These are phyloP conservation scores for Oryctes rhinoceros DNA, from an alignment of 1,140 invertebrate species.

Conservation along the genomic window DNA sequence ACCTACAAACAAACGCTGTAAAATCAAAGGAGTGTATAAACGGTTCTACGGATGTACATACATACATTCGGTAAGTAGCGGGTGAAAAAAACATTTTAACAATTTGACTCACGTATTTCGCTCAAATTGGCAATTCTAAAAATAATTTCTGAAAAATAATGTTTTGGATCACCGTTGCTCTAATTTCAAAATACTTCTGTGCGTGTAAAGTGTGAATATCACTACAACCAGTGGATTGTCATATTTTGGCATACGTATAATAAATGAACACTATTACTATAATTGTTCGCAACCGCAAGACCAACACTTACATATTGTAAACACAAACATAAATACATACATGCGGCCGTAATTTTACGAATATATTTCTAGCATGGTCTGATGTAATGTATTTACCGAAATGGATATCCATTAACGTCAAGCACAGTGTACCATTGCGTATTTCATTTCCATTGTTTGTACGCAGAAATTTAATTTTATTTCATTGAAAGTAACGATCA, in stretches of 20 bases:
- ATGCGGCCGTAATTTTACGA: neutral
- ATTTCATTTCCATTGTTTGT: slow-evolving; percentile 2
- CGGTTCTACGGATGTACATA: too few species aligned
- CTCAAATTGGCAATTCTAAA: too few species aligned
- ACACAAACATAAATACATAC: neutral
- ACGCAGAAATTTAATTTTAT: slow-evolving; percentile 3
- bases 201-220: too few species aligned
- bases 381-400: neutral
- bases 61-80: too few species aligned
- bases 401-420: slow-evolving; percentile 27
- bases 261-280: slow-evolving; percentile 7
- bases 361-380: neutral
- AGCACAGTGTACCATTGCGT: neutral
- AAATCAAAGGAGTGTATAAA: too few species aligned
- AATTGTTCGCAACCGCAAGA: neutral
- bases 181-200: too few species aligned
- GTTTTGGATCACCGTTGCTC: too few species aligned
- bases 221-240: too few species aligned
- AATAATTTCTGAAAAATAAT: too few species aligned
- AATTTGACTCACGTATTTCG: too few species aligned
- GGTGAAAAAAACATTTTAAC: too few species aligned
- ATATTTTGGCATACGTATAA: neutral
- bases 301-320: slow-evolving; percentile 10
- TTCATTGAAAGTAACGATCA: neutral
- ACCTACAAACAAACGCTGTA: too few species aligned